Conservation (phyloP, 2,113 vertebrate species). For the Suncus etruscus region DNA sequence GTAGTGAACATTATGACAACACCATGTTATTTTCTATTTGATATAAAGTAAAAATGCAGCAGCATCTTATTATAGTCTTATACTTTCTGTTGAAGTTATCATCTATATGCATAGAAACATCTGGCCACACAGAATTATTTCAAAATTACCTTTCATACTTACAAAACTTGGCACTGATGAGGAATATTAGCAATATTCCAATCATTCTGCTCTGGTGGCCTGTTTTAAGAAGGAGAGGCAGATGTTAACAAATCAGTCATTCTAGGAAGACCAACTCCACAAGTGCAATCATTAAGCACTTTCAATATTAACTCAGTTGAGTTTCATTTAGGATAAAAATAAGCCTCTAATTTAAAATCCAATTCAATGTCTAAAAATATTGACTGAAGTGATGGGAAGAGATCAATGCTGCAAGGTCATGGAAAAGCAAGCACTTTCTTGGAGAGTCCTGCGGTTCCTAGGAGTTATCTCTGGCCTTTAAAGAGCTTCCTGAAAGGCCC, state of each 20-base stretch:
- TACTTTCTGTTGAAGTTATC: background rate
- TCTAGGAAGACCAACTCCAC: constrained; percentile 52
- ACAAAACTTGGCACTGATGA: constrained; percentile 34
- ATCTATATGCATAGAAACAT: constrained; percentile 18
- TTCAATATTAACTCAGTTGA: constrained; percentile 66
- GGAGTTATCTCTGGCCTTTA: background rate
- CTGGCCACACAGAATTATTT: background rate
- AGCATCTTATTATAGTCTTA: constrained; percentile 1
- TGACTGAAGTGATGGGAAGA: constrained; percentile 71
- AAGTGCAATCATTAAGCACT: constrained; percentile 62
- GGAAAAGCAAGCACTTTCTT: background rate
- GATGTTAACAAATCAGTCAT: background rate
- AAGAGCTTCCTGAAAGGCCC: background rate
- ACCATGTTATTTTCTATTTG: background rate
- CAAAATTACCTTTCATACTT: constrained; percentile 23
- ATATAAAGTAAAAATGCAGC: constrained; percentile 17
- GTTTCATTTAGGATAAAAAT: constrained; percentile 71
- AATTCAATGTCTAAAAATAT: constrained; percentile 75
- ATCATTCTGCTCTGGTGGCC: constrained; percentile 22
- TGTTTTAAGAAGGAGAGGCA: background rate
- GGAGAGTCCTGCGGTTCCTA: constrained; percentile 36
- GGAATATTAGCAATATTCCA: constrained; percentile 15
- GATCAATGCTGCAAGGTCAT: constrained; percentile 80
- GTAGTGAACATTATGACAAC: background rate
- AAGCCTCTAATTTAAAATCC: constrained; percentile 73